These are phyloP conservation scores for Coendou prehensilis DNA, from an alignment of 2,797 vertebrate genomes.

Conservation along the genomic window DNA sequence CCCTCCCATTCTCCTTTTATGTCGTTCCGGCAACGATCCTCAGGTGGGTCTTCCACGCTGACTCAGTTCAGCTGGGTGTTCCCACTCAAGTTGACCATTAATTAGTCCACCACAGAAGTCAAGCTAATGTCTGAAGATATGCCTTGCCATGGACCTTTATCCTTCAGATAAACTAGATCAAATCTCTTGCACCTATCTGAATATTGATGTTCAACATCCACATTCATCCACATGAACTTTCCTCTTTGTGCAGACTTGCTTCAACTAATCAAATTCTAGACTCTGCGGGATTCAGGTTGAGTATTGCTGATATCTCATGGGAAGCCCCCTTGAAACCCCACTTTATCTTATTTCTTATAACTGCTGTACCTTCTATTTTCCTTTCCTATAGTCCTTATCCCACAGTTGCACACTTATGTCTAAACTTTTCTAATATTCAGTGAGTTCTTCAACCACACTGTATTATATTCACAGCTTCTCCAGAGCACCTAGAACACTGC, in stretches of 20 bases:
- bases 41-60: not conserved
- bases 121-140: slow-evolving; percentile 28
- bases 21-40: not conserved
- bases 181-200: not conserved
- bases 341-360: slow-evolving; percentile 33
- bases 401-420: not conserved
- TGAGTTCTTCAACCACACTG: not conserved
- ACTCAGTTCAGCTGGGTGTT: not conserved
- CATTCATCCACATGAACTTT: not conserved
- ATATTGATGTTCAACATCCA: not conserved
- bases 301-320: not conserved
- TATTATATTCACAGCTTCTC: slow-evolving; percentile 6
- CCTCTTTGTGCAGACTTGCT: not conserved
- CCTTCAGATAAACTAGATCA: not conserved
- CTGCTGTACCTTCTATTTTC: not conserved
- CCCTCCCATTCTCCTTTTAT: not conserved
- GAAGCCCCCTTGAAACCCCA: not conserved
- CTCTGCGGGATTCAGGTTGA: not conserved
- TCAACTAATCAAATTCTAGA: slow-evolving; percentile 2
- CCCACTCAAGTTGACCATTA: not conserved
- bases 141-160: not conserved
- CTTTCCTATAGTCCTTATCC: not conserved
- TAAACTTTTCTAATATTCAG: slow-evolving; percentile 14
- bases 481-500: not conserved
- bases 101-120: not conserved